Conservation (phyloP, 2,797 vertebrate genomes). For the Spinibarbus caldwelli region DNA sequence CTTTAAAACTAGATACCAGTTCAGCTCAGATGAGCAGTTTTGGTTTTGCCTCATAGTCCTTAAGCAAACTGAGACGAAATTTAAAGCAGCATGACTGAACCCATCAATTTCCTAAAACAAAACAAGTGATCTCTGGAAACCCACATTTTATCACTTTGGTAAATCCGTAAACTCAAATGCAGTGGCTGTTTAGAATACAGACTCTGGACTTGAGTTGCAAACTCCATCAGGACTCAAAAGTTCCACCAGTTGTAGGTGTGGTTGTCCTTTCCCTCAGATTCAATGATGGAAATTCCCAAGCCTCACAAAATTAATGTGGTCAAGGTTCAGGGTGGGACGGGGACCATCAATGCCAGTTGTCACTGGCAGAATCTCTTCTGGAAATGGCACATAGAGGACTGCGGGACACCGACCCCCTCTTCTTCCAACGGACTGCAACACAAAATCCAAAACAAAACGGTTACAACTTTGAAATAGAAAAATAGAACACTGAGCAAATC, state of each 20-base stretch:
- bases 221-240: slow-evolving; percentile 16
- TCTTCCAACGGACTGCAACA: slow-evolving; percentile 79
- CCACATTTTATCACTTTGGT: slow-evolving; percentile 21
- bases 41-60: neutral
- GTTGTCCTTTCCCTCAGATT: slow-evolving; percentile 40
- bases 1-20: slow-evolving; percentile 29
- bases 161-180: slow-evolving; percentile 29
- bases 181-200: slow-evolving; percentile 10
- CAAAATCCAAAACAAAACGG: slow-evolving; percentile 2
- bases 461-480: slow-evolving; percentile 21
- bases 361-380: slow-evolving; percentile 73
- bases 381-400: slow-evolving; percentile 77
- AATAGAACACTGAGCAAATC: slow-evolving; percentile 35
- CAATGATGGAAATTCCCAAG: slow-evolving; percentile 28
- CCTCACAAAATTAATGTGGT: slow-evolving; percentile 49
- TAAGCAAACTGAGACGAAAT: slow-evolving; percentile 11
- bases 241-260: slow-evolving; percentile 46
- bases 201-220: slow-evolving; percentile 19
- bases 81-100: slow-evolving; percentile 22
- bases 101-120: slow-evolving; percentile 1
- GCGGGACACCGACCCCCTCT: slow-evolving; percentile 75
- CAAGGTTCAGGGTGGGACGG: slow-evolving; percentile 11
- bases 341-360: slow-evolving; percentile 75
- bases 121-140: neutral
- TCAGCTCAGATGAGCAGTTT: slow-evolving; percentile 30